Evolutionary conservation across 2,113 vertebrate species (phyloP), one percentile per base, ranked within the genome.

Genomic region (Girardinichthys multiradiatus): DNA sequence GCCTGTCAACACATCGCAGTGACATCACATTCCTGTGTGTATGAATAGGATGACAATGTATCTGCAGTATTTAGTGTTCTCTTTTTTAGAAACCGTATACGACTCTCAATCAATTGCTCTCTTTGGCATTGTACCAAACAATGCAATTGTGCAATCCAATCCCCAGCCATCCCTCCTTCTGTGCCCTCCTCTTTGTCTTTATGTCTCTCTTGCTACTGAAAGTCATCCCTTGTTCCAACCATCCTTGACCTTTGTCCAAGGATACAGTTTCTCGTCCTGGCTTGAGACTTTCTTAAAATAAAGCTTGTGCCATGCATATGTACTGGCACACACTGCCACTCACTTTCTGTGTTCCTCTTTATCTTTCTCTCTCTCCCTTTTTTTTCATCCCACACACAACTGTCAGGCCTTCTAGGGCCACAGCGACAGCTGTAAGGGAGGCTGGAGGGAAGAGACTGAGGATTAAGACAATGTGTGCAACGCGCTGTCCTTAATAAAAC

Each of bases 241-340:
- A 89, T 92, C 90, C 68, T 82, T 92, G 92, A 93, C 92, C 91
- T 93, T 94, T 92, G 87, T 90, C 82, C 76, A 89, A 92, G 92
- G 91, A 92, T 94, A 90, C 76, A 73, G 84, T 93, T 92, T 93
- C 93, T 93, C 79, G 27, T 81, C 79, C 87, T 84, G 89, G 90
- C 89, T 92, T 90, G 87, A 92, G 90, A 92, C 90, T 84, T 87
- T 92, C 92, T 91, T 92, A 93, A 94, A 94, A 94, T 94, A 94
- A 94, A 90, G 83, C 74, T 72, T 68, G 66, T 39, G 74, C 75
- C 77, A 84, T 81, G 83, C 69, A 62, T 68, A 60, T 35, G 51
- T 54, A n/a, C 45, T 39, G 48, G 17, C 64, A 26, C 70, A 15
- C 77, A 68, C 70, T 70, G 45, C 15, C 42, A 45, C 17, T 45